Evolutionary conservation across 2,113 vertebrate genomes (phyloP).

Genomic region (Dipodomys ordii): DNA sequence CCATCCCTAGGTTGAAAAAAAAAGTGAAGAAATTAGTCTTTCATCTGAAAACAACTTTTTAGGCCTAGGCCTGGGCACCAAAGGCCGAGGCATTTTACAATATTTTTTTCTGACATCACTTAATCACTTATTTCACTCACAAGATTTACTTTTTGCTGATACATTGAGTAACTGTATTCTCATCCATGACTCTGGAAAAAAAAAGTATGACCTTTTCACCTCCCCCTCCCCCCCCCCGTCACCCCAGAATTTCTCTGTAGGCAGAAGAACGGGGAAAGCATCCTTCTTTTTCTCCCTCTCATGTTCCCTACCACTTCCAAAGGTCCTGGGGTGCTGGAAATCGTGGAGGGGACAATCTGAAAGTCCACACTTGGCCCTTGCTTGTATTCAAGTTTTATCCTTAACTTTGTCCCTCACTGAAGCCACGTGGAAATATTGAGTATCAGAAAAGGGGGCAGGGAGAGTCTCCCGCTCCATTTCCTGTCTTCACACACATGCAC

Average conservation of each 20-base stretch:
- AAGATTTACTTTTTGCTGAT: background rate
- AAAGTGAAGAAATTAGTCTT: constrained; percentile 8
- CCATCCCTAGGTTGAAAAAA: background rate
- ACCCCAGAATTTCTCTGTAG: background rate
- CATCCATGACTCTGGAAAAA: background rate
- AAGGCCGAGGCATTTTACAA: background rate
- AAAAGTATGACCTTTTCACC: background rate
- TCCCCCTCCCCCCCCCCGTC: background rate
- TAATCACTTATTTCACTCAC: background rate
- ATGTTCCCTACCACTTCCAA: background rate
- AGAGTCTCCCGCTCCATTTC: background rate
- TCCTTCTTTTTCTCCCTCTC: background rate
- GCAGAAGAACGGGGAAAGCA: background rate
- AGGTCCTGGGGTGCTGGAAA: background rate
- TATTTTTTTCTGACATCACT: constrained; percentile 6
- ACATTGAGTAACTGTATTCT: background rate
- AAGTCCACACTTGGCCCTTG: background rate
- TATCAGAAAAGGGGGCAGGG: background rate
- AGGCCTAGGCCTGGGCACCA: background rate
- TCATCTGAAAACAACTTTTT: constrained; percentile 10
- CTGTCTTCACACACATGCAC: background rate
- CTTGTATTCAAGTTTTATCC: background rate
- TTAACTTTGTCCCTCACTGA: background rate
- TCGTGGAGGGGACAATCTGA: background rate
- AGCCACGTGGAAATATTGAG: background rate